Base-by-base conservation (phyloP, 1,140 invertebrate species). In the Euborellia annulipes region DNA sequence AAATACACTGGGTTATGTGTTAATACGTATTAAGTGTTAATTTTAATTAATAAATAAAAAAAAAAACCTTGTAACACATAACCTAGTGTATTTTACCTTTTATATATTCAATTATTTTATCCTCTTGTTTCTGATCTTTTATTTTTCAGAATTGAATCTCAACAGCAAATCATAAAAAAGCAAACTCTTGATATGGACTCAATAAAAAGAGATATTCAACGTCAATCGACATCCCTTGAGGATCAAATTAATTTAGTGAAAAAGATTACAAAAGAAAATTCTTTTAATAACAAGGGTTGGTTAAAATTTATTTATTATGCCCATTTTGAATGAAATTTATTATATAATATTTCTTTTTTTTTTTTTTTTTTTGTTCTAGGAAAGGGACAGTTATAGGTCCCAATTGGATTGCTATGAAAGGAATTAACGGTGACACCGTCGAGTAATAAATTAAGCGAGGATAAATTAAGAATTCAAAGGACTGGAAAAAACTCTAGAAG, bases 321-420 rank as follows among this genome's bases (percentile, higher is more conserved):
- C n/a, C n/a, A n/a, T n/a, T n/a, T n/a, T n/a, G n/a, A n/a, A n/a
- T n/a, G n/a, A n/a, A n/a, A n/a, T n/a, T n/a, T n/a, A n/a, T n/a
- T n/a, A n/a, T n/a, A n/a, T n/a, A n/a, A n/a, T n/a, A n/a, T n/a
- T n/a, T n/a, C n/a, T n/a, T n/a, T n/a, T n/a, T n/a, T 27, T 27
- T 6, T 27, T 27, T 27, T 27, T 11, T 27, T 6, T 6, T 27
- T 27, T 27, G 4, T 27, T 27, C 11, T 27, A 27, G 41, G 82
- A 85, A 59, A 66, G 85, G 41, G 85, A 89, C 53, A 80, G 76
- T 50, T 74, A 70, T 52, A 75, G 82, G 50, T 72, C 77, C 45
- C 76, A 88, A 48, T 57, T 88, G 27, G 82, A 86, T 50, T 77
- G 80, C 23, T 88, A 86, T 54, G 85, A 89, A 82, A 79, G 56